These are phyloP conservation scores for Gymnobelideus leadbeateri DNA, from an alignment of 2,113 vertebrate genomes.

Conservation along the genomic window DNA sequence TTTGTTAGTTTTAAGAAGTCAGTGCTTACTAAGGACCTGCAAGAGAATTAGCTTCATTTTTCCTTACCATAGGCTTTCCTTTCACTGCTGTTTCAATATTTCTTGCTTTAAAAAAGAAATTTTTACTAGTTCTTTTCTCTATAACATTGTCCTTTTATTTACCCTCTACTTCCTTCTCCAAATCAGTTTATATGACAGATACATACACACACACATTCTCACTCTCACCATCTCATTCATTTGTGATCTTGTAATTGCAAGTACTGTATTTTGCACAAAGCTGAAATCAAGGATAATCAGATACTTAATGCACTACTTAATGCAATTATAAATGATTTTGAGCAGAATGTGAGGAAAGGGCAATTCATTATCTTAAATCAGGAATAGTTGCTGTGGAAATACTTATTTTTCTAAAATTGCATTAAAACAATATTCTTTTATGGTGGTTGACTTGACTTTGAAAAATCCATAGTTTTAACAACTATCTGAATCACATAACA, in stretches of 20 bases:
- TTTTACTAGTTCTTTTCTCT: background rate
- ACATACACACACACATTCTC: background rate
- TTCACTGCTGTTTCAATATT: slow-evolving; percentile 14
- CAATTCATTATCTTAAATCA: slow-evolving; percentile 73
- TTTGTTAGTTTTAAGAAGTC: slow-evolving; percentile 19
- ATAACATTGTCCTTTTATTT: background rate
- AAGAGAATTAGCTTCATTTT: slow-evolving; percentile 11
- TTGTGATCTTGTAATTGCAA: slow-evolving; percentile 62
- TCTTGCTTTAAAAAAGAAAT: slow-evolving; percentile 29
- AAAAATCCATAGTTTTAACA: slow-evolving; percentile 74
- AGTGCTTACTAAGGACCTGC: background rate
- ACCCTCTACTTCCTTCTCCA: background rate
- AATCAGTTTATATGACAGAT: background rate
- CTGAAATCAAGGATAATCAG: slow-evolving; percentile 68
- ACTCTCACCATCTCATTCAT: slow-evolving; percentile 41
- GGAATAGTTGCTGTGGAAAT: slow-evolving; percentile 48
- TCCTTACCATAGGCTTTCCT: slow-evolving; percentile 11
- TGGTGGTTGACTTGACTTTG: slow-evolving; percentile 76
- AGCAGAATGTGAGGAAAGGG: slow-evolving; percentile 57
- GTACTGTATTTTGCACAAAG: slow-evolving; percentile 63
- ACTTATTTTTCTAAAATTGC: slow-evolving; percentile 72
- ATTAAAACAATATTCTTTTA: slow-evolving; percentile 74
- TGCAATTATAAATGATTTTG: slow-evolving; percentile 68
- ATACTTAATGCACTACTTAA: slow-evolving; percentile 54
- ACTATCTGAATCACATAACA: slow-evolving; percentile 69